A percentile compares a stretch with the other conserved stretches of the same genome.
These are phyloP conservation scores for Pristionchus exspectatus DNA, from an alignment of 2,888 invertebrate species.

Conservation along the genomic window DNA sequence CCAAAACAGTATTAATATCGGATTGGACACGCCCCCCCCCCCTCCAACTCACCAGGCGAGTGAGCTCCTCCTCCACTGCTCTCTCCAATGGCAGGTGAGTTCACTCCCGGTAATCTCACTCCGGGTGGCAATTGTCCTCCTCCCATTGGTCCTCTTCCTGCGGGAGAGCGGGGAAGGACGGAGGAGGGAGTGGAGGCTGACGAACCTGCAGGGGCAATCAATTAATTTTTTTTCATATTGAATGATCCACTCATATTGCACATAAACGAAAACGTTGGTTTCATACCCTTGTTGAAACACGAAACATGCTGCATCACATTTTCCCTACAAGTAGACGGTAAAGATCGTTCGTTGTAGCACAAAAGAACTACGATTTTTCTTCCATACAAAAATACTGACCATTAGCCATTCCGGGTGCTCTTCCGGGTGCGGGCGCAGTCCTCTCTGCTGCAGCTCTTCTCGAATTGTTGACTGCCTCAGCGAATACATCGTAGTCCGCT, in stretches of 20 bases:
- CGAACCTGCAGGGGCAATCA: not conserved
- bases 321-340: no score
- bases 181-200: not conserved
- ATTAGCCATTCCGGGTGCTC: conserved; percentile 21
- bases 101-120: conserved; percentile 51
- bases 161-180: conserved; percentile 49
- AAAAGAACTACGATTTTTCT: no score
- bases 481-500: conserved; percentile 81
- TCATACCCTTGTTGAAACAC: no score
- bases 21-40: not conserved
- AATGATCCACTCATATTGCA: no score
- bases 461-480: conserved; percentile 64
- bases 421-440: conserved; percentile 21
- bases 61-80: conserved; percentile 30
- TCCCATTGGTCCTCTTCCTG: conserved; percentile 65
- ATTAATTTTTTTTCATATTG: not conserved
- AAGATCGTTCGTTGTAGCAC: no score
- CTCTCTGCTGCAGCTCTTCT: conserved; percentile 56
- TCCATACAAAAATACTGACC: not conserved
- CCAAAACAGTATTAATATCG: no score
- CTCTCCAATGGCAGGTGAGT: not conserved
- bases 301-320: no score
- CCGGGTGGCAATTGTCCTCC: conserved; percentile 69
- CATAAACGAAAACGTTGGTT: no score
- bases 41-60: conserved; percentile 33